phyloP scores from a whole-genome alignment of 2,888 invertebrate species.

The Brachyptera putata region DNA sequence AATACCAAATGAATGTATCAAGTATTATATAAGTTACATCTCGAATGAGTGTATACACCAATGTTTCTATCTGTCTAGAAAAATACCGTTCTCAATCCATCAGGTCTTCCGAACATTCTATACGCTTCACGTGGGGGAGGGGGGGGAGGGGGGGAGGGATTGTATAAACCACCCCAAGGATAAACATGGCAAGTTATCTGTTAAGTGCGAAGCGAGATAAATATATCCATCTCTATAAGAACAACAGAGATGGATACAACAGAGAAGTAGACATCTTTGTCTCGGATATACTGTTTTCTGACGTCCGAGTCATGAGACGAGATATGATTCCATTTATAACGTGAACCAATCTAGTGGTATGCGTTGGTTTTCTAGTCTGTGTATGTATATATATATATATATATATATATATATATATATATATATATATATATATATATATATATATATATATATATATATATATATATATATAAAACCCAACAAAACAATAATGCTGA shows the following conservation, averaged over 20 bases:
- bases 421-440: too few relatives aligned
- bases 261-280: conserved; percentile 6
- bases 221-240: not conserved
- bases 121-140: too few relatives aligned
- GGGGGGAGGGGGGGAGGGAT: too few relatives aligned
- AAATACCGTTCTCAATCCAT: conserved; percentile 27
- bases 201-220: conserved; percentile 5
- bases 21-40: too few relatives aligned
- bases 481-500: too few relatives aligned
- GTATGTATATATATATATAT: too few relatives aligned
- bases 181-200: conserved; percentile 1
- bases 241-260: conserved; percentile 2
- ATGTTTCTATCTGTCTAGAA: conserved; percentile 22
- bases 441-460: too few relatives aligned
- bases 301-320: not conserved
- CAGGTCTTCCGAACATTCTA: conserved; percentile 13
- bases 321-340: conserved; percentile 15
- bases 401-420: too few relatives aligned
- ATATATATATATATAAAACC: too few relatives aligned
- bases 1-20: too few relatives aligned
- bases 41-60: too few relatives aligned
- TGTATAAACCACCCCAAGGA: not conserved
- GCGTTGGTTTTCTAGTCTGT: not conserved
- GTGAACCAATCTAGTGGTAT: not conserved
- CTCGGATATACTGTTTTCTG: not conserved